Base-by-base conservation (phyloP, 64 coral and sea anemone species). In the Acropora tenuis region DNA sequence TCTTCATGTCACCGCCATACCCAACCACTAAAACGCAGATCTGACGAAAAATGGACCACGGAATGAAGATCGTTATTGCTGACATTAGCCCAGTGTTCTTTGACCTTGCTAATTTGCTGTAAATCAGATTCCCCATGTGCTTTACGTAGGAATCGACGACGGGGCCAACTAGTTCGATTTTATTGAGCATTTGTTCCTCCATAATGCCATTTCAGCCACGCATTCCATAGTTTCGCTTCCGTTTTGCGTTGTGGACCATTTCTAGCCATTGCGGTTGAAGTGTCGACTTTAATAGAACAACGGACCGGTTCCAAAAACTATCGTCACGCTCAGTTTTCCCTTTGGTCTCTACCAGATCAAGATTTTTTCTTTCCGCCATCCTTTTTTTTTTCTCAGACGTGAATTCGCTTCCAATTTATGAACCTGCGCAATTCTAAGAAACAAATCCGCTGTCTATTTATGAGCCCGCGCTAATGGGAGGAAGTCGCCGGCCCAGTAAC, bases 141-240 rank as follows among this genome's bases (percentile, higher is more conserved):
- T 86, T 71, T 8, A 94, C 17, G 18, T 90, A 90, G n/a, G 88
- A 87, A 94, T 94, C 88, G 19, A 94, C 63, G 20, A 94, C 55
- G 5, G 83, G 93, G 8, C 88, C 88, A 46, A 89, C 88, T 13
- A 94, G 82, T 49, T 94, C 88, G 20, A 90, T 9, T 76, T 90
- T 94, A 41, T 94, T 94, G 15, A 60, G 5, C 58, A 76, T 50
- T 57, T 60, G 47, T 42, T 94, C 50, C 50, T 52, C 50, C 50
- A 52, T 52, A 52, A 52, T 52, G 50, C 50, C 50, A 52, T 52
- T 52, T 52, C 3, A 52, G 50, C 50, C 50, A 52, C 50, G 50
- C 93, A 94, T 94, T 13, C 79, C 93, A 69, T 94, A 90, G 55
- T 90, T 71, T 86, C 80, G 87, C 60, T 94, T 94, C 44, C 81